Evolutionary conservation across 2,888 invertebrate species (phyloP), one percentile per base, ranked within the genome.

Genomic region (Drosophila emarginata): DNA sequence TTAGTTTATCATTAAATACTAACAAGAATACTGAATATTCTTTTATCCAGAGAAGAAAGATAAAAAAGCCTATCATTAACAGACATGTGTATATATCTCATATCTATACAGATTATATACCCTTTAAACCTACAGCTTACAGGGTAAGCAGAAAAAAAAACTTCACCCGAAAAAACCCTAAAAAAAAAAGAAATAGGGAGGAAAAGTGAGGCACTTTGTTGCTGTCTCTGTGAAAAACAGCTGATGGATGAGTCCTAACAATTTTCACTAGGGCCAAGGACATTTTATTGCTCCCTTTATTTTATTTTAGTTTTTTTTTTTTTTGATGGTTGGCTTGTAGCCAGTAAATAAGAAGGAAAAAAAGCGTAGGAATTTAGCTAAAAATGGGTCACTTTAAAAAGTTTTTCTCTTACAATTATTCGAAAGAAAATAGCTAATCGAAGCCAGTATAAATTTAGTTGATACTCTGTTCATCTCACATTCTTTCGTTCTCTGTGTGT

Each of bases 221-320:
- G 80, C 67, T 78, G 83, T 79, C 78, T 67, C 37, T 56, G 21
- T 37, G 40, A 69, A 26, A 64, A 64, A 76, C 76, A 78, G 70
- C 78, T 86, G 83, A 83, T 83, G 79, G 72, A 85, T 82, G 77
- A 54, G 76, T 53, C 57, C 77, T 60, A 78, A 65, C 78, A 80
- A 72, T 80, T 76, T 83, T 80, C 62, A 79, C 77, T 72, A 76
- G 80, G 74, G 65, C 81, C 84, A 84, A 84, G 87, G 81, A 84
- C 80, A 83, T 73, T 77, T 69, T 61, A 58, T 45, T 51, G 67
- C 37, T 50, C 57, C 57, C 50, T 57, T 21, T 11, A 52, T 50
- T 28, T 58, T 45, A 45, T 23, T 23, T 3, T 23, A 2, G 2
- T 23, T 23, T 54, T 67, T 60, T 21, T 12, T 36, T 58, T 56